Conservation (phyloP, 2,797 vertebrate genomes). For the Peromyscus nudipes region DNA sequence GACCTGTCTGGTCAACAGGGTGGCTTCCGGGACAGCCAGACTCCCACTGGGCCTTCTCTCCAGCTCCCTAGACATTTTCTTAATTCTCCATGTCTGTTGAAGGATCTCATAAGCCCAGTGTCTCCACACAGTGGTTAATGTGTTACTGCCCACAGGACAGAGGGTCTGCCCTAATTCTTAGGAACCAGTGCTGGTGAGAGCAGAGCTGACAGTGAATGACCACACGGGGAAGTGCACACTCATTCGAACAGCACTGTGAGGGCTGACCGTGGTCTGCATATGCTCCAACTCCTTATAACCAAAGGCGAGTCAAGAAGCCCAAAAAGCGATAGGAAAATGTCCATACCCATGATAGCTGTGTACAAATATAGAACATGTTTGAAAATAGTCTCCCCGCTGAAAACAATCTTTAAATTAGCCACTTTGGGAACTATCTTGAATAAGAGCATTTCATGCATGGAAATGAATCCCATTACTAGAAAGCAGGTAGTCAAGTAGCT, state of each 20-base stretch:
- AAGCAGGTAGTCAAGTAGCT: not conserved
- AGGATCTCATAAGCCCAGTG: constrained; percentile 32
- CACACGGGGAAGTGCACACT: not conserved
- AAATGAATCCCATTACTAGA: constrained; percentile 16
- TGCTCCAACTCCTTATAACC: not conserved
- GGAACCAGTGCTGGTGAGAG: not conserved
- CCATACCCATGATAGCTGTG: not conserved
- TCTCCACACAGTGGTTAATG: constrained; percentile 20
- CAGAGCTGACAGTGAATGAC: not conserved
- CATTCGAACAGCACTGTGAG: not conserved
- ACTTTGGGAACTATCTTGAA: constrained; percentile 31
- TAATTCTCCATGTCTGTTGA: constrained; percentile 54
- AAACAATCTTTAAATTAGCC: constrained; percentile 45
- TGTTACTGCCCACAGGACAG: not conserved
- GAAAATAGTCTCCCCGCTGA: constrained; percentile 19
- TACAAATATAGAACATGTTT: not conserved
- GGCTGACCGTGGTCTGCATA: not conserved
- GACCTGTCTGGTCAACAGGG: not conserved
- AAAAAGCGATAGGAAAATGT: not conserved
- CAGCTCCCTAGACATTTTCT: constrained; percentile 18
- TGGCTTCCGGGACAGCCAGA: not conserved
- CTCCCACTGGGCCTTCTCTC: not conserved
- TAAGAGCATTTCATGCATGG: constrained; percentile 25
- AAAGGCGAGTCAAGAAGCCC: constrained; percentile 45
- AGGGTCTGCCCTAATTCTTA: not conserved